Conservation (phyloP, 2,113 vertebrate genomes). For the Corythaixoides concolor region DNA sequence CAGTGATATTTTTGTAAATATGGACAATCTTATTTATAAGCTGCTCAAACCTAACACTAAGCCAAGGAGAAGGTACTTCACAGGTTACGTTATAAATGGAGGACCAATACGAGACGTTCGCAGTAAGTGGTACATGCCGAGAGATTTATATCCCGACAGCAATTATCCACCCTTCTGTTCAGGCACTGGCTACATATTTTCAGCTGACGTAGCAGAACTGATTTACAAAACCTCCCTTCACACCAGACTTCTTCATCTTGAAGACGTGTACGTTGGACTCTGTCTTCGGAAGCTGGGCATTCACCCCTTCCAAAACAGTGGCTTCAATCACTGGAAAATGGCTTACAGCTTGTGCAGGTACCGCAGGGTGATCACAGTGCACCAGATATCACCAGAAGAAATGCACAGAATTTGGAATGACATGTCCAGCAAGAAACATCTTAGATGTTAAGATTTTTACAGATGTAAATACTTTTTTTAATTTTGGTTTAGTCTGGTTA, state of each 20-base stretch:
- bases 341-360: constrained; percentile 97
- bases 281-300: constrained; percentile 96
- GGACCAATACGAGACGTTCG: constrained; percentile 97
- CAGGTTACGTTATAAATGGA: constrained; percentile 95
- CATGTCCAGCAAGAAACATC: constrained; percentile 99
- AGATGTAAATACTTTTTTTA: constrained; percentile 71
- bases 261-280: constrained; percentile 96
- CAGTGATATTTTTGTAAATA: constrained; percentile 99
- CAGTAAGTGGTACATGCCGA: constrained; percentile 99
- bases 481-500: constrained; percentile 34
- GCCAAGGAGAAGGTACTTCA: constrained; percentile 93
- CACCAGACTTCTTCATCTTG: constrained; percentile 94
- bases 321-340: constrained; percentile 99
- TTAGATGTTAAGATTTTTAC: constrained; percentile 88
- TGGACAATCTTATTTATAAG: constrained; percentile 98
- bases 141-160: constrained; percentile 95
- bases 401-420: constrained; percentile 99
- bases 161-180: constrained; percentile 98
- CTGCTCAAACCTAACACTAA: constrained; percentile 95
- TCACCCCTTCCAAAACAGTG: constrained; percentile 98
- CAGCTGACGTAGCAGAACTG: constrained; percentile 93
- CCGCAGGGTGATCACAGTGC: constrained; percentile 93
- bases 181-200: constrained; percentile 97
- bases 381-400: constrained; percentile 98
- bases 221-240: constrained; percentile 98